phyloP scores from a whole-genome alignment of 1,140 invertebrate genomes.

The Halictus rubicundus region DNA sequence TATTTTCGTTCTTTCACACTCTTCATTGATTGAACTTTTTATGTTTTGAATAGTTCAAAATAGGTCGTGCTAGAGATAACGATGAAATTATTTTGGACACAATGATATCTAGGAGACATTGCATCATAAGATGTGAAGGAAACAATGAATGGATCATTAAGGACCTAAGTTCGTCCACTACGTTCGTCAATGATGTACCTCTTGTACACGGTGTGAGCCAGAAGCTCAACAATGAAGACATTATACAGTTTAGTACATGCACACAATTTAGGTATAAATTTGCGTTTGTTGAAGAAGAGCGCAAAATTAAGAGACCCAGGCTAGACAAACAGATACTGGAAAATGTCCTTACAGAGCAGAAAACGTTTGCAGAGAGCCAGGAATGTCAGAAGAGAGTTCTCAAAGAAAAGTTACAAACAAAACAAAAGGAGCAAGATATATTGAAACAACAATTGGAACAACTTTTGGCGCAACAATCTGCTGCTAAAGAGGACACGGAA shows the following conservation, averaged over 20 bases:
- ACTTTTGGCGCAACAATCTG: slow-evolving; percentile 73
- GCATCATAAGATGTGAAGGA: slow-evolving; percentile 74
- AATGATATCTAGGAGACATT: slow-evolving; percentile 81
- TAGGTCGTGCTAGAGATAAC: slow-evolving; percentile 79
- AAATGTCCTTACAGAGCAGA: slow-evolving; percentile 77
- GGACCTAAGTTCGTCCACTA: slow-evolving; percentile 80
- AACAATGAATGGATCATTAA: slow-evolving; percentile 72
- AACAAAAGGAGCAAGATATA: slow-evolving; percentile 80
- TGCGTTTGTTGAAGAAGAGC: slow-evolving; percentile 55
- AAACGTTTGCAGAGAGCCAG: slow-evolving; percentile 80
- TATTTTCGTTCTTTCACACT: not conserved
- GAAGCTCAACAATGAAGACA: slow-evolving; percentile 76
- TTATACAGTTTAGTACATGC: slow-evolving; percentile 77
- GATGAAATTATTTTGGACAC: slow-evolving; percentile 78
- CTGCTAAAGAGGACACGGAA: slow-evolving; percentile 74
- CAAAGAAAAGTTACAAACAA: slow-evolving; percentile 74
- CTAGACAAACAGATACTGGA: slow-evolving; percentile 70
- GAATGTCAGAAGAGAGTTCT: slow-evolving; percentile 77
- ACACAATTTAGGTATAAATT: slow-evolving; percentile 80
- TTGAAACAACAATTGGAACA: slow-evolving; percentile 78
- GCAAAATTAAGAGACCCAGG: slow-evolving; percentile 74
- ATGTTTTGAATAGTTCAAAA: slow-evolving; percentile 76
- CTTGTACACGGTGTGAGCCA: slow-evolving; percentile 71
- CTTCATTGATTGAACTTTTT: slow-evolving; percentile 1
- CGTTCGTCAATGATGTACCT: slow-evolving; percentile 77